phyloP scores from a whole-genome alignment of 92 coral and sea anemone species.

The Ricordea florida region DNA sequence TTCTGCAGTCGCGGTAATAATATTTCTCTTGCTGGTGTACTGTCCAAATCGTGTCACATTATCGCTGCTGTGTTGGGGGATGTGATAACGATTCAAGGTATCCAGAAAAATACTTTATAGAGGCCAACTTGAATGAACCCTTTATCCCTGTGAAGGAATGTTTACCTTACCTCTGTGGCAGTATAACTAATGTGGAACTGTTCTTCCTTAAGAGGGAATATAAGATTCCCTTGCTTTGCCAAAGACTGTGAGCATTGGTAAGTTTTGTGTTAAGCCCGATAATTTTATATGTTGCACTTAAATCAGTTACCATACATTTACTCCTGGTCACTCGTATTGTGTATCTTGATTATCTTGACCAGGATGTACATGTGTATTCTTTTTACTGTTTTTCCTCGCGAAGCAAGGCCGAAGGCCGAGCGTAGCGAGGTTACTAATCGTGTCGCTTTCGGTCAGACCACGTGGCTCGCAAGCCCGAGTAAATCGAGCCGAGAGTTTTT shows the following conservation, averaged over 20 bases:
- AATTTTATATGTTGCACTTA: constrained; percentile 3
- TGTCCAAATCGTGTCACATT: constrained; percentile 23
- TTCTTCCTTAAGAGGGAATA: constrained; percentile 10
- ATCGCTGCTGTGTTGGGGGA: constrained; percentile 54
- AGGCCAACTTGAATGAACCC: constrained; percentile 37
- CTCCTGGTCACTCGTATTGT: constrained; percentile 1
- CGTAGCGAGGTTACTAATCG: no score
- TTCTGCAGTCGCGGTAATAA: constrained; percentile 13
- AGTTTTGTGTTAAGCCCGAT: constrained; percentile 8
- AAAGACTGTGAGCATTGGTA: constrained; percentile 16
- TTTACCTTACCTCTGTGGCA: constrained; percentile 13
- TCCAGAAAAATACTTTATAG: constrained; percentile 41
- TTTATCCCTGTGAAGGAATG: constrained; percentile 8
- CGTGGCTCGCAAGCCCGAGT: no score
- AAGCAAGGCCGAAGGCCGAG: no score
- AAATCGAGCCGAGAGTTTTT: no score
- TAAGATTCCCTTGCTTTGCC: constrained; percentile 8
- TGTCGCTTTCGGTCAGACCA: no score
- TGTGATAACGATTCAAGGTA: constrained; percentile 31
- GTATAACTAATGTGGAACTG: constrained; percentile 14
- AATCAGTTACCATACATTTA: constrained; percentile 1
- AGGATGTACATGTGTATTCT: background rate
- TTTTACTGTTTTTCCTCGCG: background rate
- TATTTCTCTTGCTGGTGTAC: no score
- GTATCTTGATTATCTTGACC: constrained; percentile 13